Evolutionary conservation across 2,797 vertebrate species (phyloP).

Genomic region (Tokudaia muenninki): DNA sequence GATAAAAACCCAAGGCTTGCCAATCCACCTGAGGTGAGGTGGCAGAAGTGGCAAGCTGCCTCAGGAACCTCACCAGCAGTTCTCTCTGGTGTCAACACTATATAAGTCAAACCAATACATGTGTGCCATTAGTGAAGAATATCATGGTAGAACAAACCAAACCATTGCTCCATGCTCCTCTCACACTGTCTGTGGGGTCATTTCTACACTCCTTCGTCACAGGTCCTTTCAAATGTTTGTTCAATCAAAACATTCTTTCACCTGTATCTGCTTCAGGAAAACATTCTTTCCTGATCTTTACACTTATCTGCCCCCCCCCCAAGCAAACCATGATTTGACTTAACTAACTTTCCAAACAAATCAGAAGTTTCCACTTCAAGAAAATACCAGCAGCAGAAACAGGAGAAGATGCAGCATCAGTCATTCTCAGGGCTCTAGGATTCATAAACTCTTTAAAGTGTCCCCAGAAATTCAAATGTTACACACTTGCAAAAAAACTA

Average conservation of each 20-base stretch:
- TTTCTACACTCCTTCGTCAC: neutral
- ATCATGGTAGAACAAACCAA: neutral
- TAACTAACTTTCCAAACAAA: neutral
- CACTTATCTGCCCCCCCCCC: neutral
- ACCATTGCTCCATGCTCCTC: neutral
- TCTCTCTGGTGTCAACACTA: neutral
- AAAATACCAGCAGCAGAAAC: neutral
- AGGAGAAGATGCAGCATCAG: neutral
- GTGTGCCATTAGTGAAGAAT: neutral
- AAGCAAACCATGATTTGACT: neutral
- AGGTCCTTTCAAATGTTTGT: neutral
- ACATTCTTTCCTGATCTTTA: neutral
- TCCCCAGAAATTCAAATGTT: neutral
- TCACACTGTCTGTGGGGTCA: neutral
- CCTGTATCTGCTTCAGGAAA: neutral
- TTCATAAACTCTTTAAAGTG: neutral
- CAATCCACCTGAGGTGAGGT: neutral
- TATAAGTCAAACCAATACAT: neutral
- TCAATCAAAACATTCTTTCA: neutral
- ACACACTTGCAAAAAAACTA: neutral
- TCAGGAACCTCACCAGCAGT: neutral
- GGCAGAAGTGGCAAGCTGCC: neutral
- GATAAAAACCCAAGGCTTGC: neutral
- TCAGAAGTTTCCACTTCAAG: neutral
- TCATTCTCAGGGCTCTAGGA: neutral